A percentile compares a stretch with the other conserved stretches of the same genome.
Evolutionary conservation across 2,113 vertebrate species (phyloP).

Genomic region (Lepidothrix coronata): DNA sequence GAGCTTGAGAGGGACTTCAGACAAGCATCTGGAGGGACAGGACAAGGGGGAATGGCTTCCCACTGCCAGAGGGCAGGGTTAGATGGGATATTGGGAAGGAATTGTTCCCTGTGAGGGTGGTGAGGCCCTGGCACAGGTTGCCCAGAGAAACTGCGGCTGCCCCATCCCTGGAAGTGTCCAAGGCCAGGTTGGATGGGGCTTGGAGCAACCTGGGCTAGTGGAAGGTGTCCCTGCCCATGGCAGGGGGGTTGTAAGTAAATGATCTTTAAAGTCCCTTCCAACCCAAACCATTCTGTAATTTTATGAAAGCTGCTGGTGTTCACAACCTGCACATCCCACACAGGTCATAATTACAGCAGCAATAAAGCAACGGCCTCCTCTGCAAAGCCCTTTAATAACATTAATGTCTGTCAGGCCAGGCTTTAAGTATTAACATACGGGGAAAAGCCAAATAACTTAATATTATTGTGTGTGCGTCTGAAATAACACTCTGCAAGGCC

Average conservation of each 20-base stretch:
- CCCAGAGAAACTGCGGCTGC: background rate
- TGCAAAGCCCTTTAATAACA: background rate
- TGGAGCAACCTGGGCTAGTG: background rate
- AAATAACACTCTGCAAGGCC: slow-evolving; percentile 27
- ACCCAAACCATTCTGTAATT: background rate
- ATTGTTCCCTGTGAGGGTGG: background rate
- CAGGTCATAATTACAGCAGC: background rate
- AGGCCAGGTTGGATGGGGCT: background rate
- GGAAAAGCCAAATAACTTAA: slow-evolving; percentile 30
- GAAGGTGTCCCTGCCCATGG: background rate
- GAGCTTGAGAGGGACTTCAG: background rate
- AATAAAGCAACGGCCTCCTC: background rate
- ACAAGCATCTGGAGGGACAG: background rate
- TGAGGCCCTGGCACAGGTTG: background rate
- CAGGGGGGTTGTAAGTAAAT: background rate
- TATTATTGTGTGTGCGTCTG: background rate
- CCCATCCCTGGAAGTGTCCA: background rate
- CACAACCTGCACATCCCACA: background rate
- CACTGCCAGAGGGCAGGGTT: background rate
- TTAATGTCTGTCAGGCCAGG: background rate
- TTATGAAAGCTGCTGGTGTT: background rate
- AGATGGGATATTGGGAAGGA: background rate
- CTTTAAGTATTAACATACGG: slow-evolving; percentile 2
- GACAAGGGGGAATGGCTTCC: background rate
- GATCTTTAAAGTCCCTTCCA: background rate